These are phyloP conservation scores for Cataglyphis rosenhaueri DNA, from an alignment of 2,888 invertebrate genomes.

Conservation along the genomic window DNA sequence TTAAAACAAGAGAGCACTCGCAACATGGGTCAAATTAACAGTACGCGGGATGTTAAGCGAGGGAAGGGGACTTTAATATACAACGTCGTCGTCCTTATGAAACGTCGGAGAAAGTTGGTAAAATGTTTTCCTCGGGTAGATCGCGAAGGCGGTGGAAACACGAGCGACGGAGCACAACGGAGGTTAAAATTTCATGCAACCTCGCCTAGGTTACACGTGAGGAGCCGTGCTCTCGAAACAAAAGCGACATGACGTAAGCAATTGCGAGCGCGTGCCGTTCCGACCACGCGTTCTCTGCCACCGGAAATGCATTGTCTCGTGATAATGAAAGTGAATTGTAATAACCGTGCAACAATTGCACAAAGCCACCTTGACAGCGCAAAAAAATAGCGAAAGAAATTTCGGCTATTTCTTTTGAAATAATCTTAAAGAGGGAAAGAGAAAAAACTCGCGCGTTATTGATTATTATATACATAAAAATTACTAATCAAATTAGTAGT, in stretches of 20 bases:
- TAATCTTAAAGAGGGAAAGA: neutral
- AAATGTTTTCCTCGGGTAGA: constrained; percentile 43
- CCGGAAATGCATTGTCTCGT: constrained; percentile 28
- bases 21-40: constrained; percentile 37
- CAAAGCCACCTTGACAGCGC: neutral
- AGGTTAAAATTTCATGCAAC: constrained; percentile 63
- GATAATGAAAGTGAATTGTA: constrained; percentile 48
- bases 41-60: constrained; percentile 12
- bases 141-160: constrained; percentile 42
- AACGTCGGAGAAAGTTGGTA: constrained; percentile 51
- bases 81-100: constrained; percentile 44
- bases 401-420: neutral
- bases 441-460: neutral
- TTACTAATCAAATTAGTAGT: neutral
- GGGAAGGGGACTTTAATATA: neutral
- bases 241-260: constrained; percentile 65
- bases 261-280: constrained; percentile 62
- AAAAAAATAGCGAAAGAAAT: neutral
- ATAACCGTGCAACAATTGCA: constrained; percentile 22
- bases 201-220: constrained; percentile 60
- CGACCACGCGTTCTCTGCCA: constrained; percentile 27
- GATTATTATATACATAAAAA: neutral
- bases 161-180: constrained; percentile 40
- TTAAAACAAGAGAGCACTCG: constrained; percentile 1
- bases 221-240: constrained; percentile 61